These are phyloP conservation scores for Hipposideros larvatus DNA, from an alignment of 2,797 vertebrate genomes.

Conservation along the genomic window DNA sequence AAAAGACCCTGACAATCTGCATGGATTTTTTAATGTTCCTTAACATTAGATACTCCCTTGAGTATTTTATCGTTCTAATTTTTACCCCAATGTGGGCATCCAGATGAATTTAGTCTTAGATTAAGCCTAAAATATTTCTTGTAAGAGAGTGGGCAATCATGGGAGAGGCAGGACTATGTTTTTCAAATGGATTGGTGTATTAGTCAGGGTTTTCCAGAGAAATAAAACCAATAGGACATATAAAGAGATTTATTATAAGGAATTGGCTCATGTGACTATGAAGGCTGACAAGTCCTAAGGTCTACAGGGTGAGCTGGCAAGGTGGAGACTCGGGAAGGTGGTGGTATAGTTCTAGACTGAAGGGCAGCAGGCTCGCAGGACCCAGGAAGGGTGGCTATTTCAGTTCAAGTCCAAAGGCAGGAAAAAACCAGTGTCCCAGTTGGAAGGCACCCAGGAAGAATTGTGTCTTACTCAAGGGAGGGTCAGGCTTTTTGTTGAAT, in stretches of 20 bases:
- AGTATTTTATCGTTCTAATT: background rate
- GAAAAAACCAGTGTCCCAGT: background rate
- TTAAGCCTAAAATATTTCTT: conserved; percentile 12
- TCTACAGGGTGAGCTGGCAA: background rate
- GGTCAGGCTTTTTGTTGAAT: background rate
- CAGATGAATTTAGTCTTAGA: background rate
- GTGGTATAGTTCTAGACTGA: background rate
- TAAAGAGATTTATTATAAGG: background rate
- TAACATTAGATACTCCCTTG: background rate
- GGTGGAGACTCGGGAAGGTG: background rate
- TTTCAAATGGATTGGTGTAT: background rate
- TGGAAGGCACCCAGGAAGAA: background rate
- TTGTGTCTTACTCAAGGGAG: background rate
- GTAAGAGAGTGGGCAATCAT: background rate
- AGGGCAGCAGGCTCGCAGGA: background rate
- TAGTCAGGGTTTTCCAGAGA: background rate
- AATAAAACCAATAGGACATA: background rate
- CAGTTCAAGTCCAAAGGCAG: background rate
- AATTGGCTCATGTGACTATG: background rate
- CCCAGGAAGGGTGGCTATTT: background rate
- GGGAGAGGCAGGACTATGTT: background rate
- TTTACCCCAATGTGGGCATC: background rate
- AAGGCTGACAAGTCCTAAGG: background rate
- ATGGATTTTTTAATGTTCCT: background rate
- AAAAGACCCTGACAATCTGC: background rate